Evolutionary conservation across 2,797 vertebrate genomes (phyloP).

Genomic region (Xiphorhynchus erythropygius): DNA sequence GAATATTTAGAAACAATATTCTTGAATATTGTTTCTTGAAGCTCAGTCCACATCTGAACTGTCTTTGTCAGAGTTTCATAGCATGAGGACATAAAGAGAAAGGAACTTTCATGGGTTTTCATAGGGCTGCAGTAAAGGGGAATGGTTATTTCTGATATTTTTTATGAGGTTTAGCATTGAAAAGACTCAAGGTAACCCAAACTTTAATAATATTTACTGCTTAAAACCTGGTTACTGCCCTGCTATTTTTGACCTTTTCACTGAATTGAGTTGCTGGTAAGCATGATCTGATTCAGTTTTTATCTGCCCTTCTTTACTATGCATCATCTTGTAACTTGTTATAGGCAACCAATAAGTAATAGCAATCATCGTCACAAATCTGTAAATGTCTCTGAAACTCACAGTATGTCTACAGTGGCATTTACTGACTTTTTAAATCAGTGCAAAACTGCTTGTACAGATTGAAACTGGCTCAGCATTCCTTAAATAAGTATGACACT

Average conservation of each 20-base stretch:
- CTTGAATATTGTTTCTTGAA: neutral
- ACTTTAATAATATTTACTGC: neutral
- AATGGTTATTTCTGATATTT: neutral
- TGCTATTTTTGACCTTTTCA: neutral
- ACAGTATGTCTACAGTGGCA: neutral
- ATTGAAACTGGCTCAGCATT: neutral
- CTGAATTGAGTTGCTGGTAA: neutral
- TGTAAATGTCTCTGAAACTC: neutral
- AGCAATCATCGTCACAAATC: neutral
- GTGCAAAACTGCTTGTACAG: neutral
- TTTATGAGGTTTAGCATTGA: neutral
- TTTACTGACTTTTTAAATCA: neutral
- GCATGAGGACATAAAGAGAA: neutral
- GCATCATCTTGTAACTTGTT: neutral
- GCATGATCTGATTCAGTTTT: neutral
- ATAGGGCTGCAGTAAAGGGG: neutral
- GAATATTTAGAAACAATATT: neutral
- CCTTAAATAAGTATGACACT: neutral
- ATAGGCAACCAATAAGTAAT: accelerated
- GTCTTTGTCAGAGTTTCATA: neutral
- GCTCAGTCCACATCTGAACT: neutral
- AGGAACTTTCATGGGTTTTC: neutral
- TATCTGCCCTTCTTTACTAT: neutral
- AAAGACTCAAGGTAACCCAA: neutral
- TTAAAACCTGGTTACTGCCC: neutral